These are phyloP conservation scores for Chrysocyon brachyurus DNA, from an alignment of 2,797 vertebrate genomes.

Conservation along the genomic window DNA sequence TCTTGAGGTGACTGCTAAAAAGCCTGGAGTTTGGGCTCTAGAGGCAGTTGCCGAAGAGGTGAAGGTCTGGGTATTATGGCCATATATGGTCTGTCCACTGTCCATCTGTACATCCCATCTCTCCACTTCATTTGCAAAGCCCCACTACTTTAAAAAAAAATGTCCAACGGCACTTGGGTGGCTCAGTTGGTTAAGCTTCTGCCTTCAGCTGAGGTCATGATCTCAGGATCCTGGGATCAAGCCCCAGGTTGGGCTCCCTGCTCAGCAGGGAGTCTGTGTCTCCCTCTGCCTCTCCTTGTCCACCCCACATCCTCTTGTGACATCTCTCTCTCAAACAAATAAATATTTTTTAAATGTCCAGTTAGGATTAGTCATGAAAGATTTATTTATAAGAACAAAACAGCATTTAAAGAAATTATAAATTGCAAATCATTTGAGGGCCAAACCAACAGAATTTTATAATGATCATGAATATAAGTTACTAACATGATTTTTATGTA, in stretches of 20 bases:
- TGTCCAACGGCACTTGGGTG: no score
- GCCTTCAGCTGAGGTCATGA: no score
- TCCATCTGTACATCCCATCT: accelerated
- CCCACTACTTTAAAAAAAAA: neutral
- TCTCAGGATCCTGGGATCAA: no score
- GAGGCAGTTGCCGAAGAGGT: accelerated
- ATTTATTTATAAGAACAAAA: neutral
- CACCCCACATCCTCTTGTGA: no score
- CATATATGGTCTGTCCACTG: accelerated
- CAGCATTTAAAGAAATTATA: neutral
- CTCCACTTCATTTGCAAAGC: neutral
- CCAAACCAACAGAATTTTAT: neutral
- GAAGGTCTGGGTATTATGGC: accelerated
- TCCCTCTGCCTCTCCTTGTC: no score
- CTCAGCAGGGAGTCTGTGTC: no score
- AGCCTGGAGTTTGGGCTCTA: accelerated
- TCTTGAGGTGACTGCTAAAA: neutral
- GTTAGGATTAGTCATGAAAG: neutral
- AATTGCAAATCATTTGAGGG: no score
- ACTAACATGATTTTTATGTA: no score
- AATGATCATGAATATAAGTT: neutral
- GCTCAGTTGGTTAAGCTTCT: no score
- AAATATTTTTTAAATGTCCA: neutral
- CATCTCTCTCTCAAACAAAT: no score
- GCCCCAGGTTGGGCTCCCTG: no score